phyloP scores from a whole-genome alignment of 2,888 invertebrate genomes.

The Pseudeuparius sepicola region DNA sequence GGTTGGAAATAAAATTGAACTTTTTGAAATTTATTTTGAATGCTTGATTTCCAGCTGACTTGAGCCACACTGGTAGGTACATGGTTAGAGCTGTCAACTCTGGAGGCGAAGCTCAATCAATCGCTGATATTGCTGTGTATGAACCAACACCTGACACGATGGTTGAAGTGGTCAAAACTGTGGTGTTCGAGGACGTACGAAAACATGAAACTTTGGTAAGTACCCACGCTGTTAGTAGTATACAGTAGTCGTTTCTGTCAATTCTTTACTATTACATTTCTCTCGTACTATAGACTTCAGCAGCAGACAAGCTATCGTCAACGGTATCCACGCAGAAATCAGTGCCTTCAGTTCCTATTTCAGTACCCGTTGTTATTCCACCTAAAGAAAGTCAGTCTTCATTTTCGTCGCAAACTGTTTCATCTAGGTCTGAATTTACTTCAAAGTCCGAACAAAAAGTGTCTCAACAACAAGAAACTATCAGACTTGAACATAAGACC shows the following conservation, averaged over 20 bases:
- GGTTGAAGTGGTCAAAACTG: conserved; percentile 57
- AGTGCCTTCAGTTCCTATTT: too few species aligned
- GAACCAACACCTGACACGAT: conserved; percentile 59
- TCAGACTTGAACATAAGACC: conserved; percentile 35
- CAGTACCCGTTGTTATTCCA: too few species aligned
- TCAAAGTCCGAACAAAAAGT: conserved; percentile 33
- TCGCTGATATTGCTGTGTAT: conserved; percentile 65
- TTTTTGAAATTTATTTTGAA: neutral
- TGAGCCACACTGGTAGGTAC: conserved; percentile 64
- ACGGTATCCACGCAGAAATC: conserved; percentile 25
- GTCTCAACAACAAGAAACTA: conserved; percentile 34
- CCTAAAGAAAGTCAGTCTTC: neutral
- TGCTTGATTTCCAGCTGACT: conserved; percentile 40
- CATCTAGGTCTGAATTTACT: conserved; percentile 34
- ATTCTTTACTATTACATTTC: conserved; percentile 18
- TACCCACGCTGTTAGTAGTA: conserved; percentile 10
- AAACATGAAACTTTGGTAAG: conserved; percentile 41
- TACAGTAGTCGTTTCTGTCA: conserved; percentile 2
- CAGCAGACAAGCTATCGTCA: conserved; percentile 31
- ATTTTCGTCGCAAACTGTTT: neutral
- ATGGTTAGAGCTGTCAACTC: conserved; percentile 64
- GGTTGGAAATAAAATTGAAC: conserved; percentile 38
- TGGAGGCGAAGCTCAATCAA: conserved; percentile 74
- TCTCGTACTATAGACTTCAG: conserved; percentile 29
- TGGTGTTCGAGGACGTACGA: conserved; percentile 49